These are phyloP conservation scores for Belgica antarctica DNA, from an alignment of 2,888 invertebrate genomes.

Conservation along the genomic window DNA sequence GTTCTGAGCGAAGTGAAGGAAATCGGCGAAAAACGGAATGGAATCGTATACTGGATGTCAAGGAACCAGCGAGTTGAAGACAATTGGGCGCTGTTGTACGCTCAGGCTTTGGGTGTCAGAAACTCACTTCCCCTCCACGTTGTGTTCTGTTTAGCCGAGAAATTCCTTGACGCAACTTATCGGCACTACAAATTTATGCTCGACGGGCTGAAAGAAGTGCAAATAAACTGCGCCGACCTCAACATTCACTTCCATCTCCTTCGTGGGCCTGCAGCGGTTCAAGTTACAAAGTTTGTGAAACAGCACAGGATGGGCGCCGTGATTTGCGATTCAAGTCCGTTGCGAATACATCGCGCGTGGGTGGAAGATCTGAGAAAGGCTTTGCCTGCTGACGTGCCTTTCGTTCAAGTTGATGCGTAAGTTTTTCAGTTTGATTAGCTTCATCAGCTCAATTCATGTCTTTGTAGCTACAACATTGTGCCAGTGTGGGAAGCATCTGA, in stretches of 20 bases:
- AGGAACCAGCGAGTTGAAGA: constrained; percentile 88
- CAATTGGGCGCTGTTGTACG: constrained; percentile 87
- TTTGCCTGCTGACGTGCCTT: constrained; percentile 68
- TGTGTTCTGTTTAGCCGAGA: constrained; percentile 77
- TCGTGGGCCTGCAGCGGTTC: constrained; percentile 66
- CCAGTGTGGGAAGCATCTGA: constrained; percentile 85
- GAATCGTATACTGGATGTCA: constrained; percentile 79
- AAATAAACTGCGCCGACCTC: constrained; percentile 67
- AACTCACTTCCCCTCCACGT: constrained; percentile 75
- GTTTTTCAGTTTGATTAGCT: neutral
- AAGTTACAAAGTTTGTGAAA: constrained; percentile 67
- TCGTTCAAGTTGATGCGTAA: constrained; percentile 63
- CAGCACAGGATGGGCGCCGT: constrained; percentile 74
- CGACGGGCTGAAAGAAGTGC: constrained; percentile 70
- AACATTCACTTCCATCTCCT: constrained; percentile 77
- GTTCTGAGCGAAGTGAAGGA: constrained; percentile 64
- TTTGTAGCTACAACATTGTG: constrained; percentile 73
- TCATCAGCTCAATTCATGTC: neutral
- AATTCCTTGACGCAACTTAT: constrained; percentile 75
- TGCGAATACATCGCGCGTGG: constrained; percentile 70
- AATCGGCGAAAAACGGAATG: constrained; percentile 62
- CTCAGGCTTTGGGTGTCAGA: constrained; percentile 80
- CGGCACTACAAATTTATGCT: constrained; percentile 80
- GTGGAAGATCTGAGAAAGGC: constrained; percentile 65
- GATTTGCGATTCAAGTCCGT: constrained; percentile 80